These are phyloP conservation scores for Microtus ochrogaster DNA, from an alignment of 2,113 vertebrate genomes.

Conservation along the genomic window DNA sequence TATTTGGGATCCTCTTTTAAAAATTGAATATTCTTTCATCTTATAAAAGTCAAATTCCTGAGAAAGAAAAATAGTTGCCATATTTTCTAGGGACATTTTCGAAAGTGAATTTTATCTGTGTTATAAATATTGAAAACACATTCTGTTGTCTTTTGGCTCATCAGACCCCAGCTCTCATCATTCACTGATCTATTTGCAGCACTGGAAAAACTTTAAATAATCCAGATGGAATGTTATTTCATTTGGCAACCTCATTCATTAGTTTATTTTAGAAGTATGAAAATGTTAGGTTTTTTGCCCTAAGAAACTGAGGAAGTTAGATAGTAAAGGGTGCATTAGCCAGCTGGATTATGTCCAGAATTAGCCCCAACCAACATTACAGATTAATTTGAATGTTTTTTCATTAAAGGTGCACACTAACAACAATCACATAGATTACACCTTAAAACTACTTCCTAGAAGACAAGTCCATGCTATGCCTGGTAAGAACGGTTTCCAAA, in stretches of 20 bases:
- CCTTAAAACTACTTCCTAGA: not conserved
- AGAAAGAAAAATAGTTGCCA: not conserved
- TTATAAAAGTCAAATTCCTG: slow-evolving; percentile 16
- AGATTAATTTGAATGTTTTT: slow-evolving; percentile 19
- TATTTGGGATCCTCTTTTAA: not conserved
- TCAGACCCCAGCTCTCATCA: not conserved
- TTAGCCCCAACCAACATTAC: not conserved
- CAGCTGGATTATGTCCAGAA: not conserved
- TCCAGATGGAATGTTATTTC: slow-evolving; percentile 23
- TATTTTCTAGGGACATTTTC: slow-evolving; percentile 14
- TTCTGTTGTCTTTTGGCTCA: not conserved
- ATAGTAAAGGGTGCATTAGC: not conserved
- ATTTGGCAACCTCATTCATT: not conserved
- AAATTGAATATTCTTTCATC: not conserved
- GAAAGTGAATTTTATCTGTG: slow-evolving; percentile 2
- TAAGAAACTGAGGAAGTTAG: not conserved
- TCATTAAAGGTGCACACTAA: slow-evolving; percentile 37
- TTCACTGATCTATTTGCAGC: not conserved
- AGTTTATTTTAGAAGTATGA: not conserved
- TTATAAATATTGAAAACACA: slow-evolving; percentile 35
- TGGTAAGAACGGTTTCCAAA: not conserved
- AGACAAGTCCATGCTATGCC: not conserved
- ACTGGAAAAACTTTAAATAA: slow-evolving; percentile 49
- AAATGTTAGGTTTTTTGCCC: not conserved
- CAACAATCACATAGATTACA: slow-evolving; percentile 1